A percentile compares a stretch with the other conserved stretches of the same genome.
These are phyloP conservation scores for Molossus alvarezi DNA, from an alignment of 2,797 vertebrate species.

Conservation along the genomic window DNA sequence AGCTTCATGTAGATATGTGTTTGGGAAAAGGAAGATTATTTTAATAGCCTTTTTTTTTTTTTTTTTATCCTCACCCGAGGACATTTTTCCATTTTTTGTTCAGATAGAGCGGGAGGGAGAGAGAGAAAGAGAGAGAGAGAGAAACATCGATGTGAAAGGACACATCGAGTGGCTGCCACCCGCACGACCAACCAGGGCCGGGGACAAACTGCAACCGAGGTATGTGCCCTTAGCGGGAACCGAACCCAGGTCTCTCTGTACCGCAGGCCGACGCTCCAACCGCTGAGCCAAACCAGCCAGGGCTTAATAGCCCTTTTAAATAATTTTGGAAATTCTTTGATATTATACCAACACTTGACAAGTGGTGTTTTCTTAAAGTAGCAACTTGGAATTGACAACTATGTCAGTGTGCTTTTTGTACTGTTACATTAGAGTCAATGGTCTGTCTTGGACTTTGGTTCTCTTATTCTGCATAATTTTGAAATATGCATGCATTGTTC, in stretches of 20 bases:
- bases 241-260: too few relatives aligned
- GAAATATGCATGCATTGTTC: neutral
- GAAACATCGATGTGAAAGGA: too few relatives aligned
- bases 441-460: neutral
- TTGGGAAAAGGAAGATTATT: slow-evolving; percentile 7
- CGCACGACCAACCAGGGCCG: too few relatives aligned
- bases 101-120: too few relatives aligned
- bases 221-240: too few relatives aligned
- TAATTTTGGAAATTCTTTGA: slow-evolving; percentile 4
- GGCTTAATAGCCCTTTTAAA: neutral
- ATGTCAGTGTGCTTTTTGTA: neutral
- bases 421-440: neutral
- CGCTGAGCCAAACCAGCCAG: too few relatives aligned
- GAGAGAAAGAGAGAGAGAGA: too few relatives aligned
- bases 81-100: too few relatives aligned
- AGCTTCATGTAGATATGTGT: neutral
- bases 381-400: neutral
- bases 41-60: neutral
- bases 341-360: neutral
- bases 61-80: too few relatives aligned
- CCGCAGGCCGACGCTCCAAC: too few relatives aligned
- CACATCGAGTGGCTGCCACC: too few relatives aligned
- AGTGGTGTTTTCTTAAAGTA: slow-evolving; percentile 41
- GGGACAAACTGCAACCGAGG: too few relatives aligned
- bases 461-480: neutral